Evolutionary conservation across 2,888 invertebrate species (phyloP), one percentile per base, ranked within the genome.

Genomic region (Leucozona laternaria): DNA sequence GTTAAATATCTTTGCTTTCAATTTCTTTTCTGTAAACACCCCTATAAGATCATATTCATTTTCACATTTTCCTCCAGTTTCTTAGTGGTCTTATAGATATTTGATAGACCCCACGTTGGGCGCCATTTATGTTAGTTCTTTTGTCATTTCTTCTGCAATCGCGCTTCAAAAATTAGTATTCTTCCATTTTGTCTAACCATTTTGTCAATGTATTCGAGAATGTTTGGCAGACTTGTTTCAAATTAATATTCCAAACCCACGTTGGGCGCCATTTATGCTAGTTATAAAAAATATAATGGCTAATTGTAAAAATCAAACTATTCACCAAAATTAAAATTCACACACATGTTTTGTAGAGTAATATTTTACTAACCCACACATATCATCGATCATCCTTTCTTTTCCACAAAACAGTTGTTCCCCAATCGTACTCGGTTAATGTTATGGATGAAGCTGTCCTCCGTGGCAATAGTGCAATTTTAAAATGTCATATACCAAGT

Each of bases 401-500:
- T 22, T 37, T 40, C 8, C 48, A 62, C 43, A 71, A 71, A 78
- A 93, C 95, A 98, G 97, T 97, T 93, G 97, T 98, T 91, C 96
- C 97, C 91, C 97, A 97, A 95, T 95, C 95, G 89, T 98, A 97
- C 94, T 96, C 95, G 91, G 96, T 97, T 90, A 97, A 97, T 94
- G 96, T 97, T 91, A 97, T 97, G 97, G 97, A 97, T 93, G 97
- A 97, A 93, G 97, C 97, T 93, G 97, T 97, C 89, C 94, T 97
- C 90, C 95, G 96, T 92, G 97, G 97, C 90, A 98, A 98, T 93
- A 96, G 97, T 90, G 97, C 97, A 90, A 96, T 97, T 93, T 94
- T 97, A 92, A 97, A 97, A 95, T 98, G 97, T 94, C 97, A 97
- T 93, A 97, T 98, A 93, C 97, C 97, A 90, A 97, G 97, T 94